A percentile compares a stretch with the other conserved stretches of the same genome.
Evolutionary conservation across 1,140 invertebrate species (phyloP).

Genomic region (Drosophila nigromelanica): DNA sequence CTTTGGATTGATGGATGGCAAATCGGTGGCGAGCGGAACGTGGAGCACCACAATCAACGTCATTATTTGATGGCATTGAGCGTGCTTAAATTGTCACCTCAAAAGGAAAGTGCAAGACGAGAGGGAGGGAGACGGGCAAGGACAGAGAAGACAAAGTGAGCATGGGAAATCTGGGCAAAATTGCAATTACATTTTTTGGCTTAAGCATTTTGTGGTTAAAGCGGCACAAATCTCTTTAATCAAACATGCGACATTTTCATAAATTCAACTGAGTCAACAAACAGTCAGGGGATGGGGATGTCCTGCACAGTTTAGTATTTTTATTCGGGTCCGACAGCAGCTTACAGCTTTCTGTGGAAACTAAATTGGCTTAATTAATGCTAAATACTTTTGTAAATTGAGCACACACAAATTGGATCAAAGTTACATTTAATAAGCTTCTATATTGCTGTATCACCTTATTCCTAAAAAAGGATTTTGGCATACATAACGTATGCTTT

Average conservation of each 20-base stretch:
- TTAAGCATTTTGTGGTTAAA: constrained; percentile 50
- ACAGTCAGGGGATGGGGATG: too few species aligned
- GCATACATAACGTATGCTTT: constrained; percentile 1
- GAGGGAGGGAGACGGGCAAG: too few species aligned
- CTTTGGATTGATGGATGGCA: constrained; percentile 71
- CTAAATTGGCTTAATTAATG: constrained; percentile 70
- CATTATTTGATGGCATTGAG: constrained; percentile 70
- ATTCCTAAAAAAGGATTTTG: constrained; percentile 12
- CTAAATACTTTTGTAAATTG: constrained; percentile 64
- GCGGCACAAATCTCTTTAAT: constrained; percentile 61
- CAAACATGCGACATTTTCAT: constrained; percentile 54
- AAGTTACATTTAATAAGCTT: constrained; percentile 58
- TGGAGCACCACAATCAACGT: constrained; percentile 68
- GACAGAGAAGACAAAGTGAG: not conserved
- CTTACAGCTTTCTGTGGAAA: constrained; percentile 20
- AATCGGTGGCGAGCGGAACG: constrained; percentile 26
- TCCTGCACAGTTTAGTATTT: not conserved
- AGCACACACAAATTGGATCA: constrained; percentile 54
- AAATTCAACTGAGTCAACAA: constrained; percentile 35
- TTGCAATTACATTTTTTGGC: constrained; percentile 58
- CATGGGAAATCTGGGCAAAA: constrained; percentile 36
- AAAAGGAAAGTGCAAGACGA: constrained; percentile 16
- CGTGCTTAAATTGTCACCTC: constrained; percentile 74
- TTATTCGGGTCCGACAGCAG: constrained; percentile 1
- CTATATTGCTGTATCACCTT: constrained; percentile 37